phyloP scores from a whole-genome alignment of 2,113 vertebrate species.

The Hemicordylus capensis region DNA sequence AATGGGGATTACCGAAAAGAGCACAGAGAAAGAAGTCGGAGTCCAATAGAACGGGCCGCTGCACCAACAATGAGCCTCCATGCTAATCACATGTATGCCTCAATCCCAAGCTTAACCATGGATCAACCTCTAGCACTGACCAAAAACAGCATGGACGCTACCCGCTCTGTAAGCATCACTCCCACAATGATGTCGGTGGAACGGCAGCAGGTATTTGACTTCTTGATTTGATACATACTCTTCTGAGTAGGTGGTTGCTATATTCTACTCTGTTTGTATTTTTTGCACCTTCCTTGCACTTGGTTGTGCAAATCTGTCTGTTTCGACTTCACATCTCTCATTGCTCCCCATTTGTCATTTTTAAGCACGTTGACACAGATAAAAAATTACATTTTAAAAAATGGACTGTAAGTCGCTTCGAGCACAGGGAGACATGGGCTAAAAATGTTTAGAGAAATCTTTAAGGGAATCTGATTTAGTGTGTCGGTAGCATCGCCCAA shows the following conservation, averaged over 20 bases:
- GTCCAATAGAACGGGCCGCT: slow-evolving; percentile 88
- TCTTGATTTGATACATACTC: background rate
- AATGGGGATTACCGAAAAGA: slow-evolving; percentile 95
- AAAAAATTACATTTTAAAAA: background rate
- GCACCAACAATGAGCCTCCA: slow-evolving; percentile 87
- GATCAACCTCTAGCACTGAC: slow-evolving; percentile 98
- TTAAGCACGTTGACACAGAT: background rate
- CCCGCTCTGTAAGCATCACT: slow-evolving; percentile 76
- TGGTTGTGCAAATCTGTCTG: rapidly evolving
- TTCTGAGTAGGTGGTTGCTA: background rate
- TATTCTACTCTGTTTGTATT: background rate
- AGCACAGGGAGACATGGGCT: background rate
- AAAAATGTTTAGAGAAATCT: background rate
- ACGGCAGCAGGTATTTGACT: slow-evolving; percentile 89
- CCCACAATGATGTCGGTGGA: slow-evolving; percentile 83
- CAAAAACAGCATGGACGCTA: slow-evolving; percentile 89
- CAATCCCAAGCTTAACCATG: slow-evolving; percentile 89
- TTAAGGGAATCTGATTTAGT: background rate
- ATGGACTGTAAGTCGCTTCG: rapidly evolving
- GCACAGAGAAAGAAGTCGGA: slow-evolving; percentile 89
- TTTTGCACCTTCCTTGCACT: rapidly evolving
- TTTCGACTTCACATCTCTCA: background rate
- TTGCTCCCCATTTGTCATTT: background rate
- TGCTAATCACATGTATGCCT: slow-evolving; percentile 83
- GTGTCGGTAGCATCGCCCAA: background rate